Evolutionary conservation across 1,140 invertebrate species (phyloP).

Genomic region (Drosophila funebris): DNA sequence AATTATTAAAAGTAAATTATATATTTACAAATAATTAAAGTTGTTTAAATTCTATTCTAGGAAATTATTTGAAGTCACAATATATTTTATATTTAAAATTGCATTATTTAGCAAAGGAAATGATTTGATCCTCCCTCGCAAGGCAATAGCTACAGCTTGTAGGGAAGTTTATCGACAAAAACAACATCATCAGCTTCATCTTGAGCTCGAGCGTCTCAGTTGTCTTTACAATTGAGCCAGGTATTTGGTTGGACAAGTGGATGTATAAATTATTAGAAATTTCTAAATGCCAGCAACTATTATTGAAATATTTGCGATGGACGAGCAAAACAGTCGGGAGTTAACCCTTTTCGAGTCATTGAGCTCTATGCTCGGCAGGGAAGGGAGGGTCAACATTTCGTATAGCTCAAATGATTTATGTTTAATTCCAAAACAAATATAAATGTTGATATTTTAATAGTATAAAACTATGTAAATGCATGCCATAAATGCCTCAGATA

Average conservation of each 20-base stretch:
- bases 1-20: too few relatives aligned
- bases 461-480: conserved; percentile 37
- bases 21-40: too few relatives aligned
- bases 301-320: conserved; percentile 68
- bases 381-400: background rate
- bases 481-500: conserved; percentile 12
- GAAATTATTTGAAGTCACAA: too few relatives aligned
- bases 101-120: background rate
- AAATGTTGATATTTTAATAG: conserved; percentile 57
- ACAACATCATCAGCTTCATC: background rate
- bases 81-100: too few relatives aligned
- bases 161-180: conserved; percentile 6
- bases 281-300: conserved; percentile 63
- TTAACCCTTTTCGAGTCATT: conserved; percentile 22
- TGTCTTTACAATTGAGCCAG: conserved; percentile 37
- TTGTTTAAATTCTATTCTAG: background rate
- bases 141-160: conserved; percentile 12
- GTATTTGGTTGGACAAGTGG: conserved; percentile 34
- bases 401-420: conserved; percentile 62
- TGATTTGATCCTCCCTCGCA: conserved; percentile 3
- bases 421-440: conserved; percentile 40
- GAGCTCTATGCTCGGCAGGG: background rate
- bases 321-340: background rate
- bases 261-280: conserved; percentile 65
- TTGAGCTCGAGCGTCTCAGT: conserved; percentile 5